These are phyloP conservation scores for Xenopus borealis DNA, from an alignment of 2,113 vertebrate genomes.

Conservation along the genomic window DNA sequence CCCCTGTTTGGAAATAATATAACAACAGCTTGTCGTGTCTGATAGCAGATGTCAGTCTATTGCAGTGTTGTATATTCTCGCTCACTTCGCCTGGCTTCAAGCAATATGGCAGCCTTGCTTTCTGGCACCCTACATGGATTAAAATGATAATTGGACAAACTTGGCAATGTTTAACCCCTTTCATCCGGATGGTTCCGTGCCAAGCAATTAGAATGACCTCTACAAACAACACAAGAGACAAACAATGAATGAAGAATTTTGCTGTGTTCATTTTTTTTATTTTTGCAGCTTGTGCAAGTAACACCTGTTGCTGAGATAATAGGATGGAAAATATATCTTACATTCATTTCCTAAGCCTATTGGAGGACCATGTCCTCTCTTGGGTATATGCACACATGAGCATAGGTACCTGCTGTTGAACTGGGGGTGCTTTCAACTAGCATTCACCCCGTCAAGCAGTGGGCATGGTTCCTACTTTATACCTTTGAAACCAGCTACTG, in stretches of 20 bases:
- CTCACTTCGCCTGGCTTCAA: conserved; percentile 25
- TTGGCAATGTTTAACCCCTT: conserved; percentile 40
- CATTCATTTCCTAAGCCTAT: too few species aligned
- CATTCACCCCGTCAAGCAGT: too few species aligned
- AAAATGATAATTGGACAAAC: conserved; percentile 38
- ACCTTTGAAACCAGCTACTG: background rate
- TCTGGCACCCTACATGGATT: conserved; percentile 11
- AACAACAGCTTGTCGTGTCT: conserved; percentile 42
- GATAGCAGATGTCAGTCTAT: conserved; percentile 42
- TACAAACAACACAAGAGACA: background rate
- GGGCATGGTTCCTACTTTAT: too few species aligned
- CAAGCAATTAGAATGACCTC: background rate
- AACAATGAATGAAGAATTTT: background rate
- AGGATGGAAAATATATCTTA: background rate
- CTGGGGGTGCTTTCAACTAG: too few species aligned
- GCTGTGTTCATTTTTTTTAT: too few species aligned
- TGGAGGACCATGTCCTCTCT: too few species aligned
- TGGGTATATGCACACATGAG: too few species aligned
- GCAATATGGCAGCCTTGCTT: conserved; percentile 39
- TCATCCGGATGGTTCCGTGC: background rate
- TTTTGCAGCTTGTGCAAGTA: too few species aligned
- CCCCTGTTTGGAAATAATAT: conserved; percentile 40
- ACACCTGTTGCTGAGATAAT: background rate
- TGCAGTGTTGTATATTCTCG: conserved; percentile 21
- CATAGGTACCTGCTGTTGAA: too few species aligned